Conservation (phyloP, 2,888 invertebrate species). For the Morpho deidamia region DNA sequence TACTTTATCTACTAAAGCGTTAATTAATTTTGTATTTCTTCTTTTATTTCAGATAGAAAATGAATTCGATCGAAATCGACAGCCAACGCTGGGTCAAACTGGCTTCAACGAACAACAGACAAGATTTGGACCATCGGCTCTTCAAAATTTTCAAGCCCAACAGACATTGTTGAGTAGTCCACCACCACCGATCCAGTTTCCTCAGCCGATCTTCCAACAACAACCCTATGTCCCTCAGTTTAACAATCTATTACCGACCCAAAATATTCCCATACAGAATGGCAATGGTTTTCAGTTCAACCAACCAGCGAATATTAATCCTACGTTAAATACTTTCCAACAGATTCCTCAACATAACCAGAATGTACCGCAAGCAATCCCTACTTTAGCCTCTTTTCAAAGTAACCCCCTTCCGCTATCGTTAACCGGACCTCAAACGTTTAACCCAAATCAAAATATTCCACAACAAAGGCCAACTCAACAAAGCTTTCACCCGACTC, state of each 20-base stretch:
- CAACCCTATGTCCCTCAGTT: slow-evolving; percentile 63
- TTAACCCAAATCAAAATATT: slow-evolving; percentile 48
- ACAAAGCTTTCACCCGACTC: slow-evolving; percentile 57
- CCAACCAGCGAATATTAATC: slow-evolving; percentile 40
- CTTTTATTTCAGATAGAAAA: slow-evolving; percentile 66
- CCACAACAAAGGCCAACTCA: slow-evolving; percentile 62
- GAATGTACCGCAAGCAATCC: slow-evolving; percentile 51
- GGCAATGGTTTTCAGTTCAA: slow-evolving; percentile 50
- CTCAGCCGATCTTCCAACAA: slow-evolving; percentile 51
- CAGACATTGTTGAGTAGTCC: slow-evolving; percentile 44
- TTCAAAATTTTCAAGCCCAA: slow-evolving; percentile 60
- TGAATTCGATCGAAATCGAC: slow-evolving; percentile 71
- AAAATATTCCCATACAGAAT: slow-evolving; percentile 38
- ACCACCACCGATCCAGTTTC: slow-evolving; percentile 50
- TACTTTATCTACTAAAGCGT: neutral
- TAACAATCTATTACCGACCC: slow-evolving; percentile 49
- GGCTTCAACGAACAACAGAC: slow-evolving; percentile 70
- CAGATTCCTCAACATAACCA: slow-evolving; percentile 43
- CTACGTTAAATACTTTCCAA: slow-evolving; percentile 39
- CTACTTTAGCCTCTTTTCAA: slow-evolving; percentile 57
- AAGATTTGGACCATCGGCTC: slow-evolving; percentile 63
- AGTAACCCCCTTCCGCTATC: slow-evolving; percentile 44
- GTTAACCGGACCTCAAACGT: slow-evolving; percentile 44
- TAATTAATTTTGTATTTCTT: slow-evolving; percentile 16
- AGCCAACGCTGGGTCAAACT: slow-evolving; percentile 53